Evolutionary conservation across 1,140 invertebrate genomes (phyloP).

Genomic region (Macrosteles quadrilineatus): DNA sequence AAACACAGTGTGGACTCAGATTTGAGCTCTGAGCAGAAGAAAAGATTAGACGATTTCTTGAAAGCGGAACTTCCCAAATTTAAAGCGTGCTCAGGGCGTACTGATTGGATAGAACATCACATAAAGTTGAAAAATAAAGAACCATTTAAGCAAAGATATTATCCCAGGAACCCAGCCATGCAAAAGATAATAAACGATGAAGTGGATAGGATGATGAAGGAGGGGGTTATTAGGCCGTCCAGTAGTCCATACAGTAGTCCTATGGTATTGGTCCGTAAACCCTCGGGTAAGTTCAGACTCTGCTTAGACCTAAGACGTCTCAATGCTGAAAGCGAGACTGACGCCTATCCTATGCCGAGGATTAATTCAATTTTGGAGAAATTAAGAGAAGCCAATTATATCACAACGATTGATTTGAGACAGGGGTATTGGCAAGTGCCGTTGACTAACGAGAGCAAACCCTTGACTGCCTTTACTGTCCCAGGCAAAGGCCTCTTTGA

Average conservation of each 20-base stretch:
- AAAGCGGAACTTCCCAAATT: no score
- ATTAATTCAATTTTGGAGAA: constrained; percentile 45
- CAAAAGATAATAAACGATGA: constrained; percentile 38
- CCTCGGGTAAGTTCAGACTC: constrained; percentile 51
- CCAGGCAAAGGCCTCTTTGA: no score
- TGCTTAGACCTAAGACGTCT: constrained; percentile 53
- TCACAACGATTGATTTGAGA: constrained; percentile 45
- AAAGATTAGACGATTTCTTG: no score
- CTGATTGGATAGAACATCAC: no score
- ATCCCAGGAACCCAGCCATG: background rate
- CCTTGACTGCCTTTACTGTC: constrained; percentile 36
- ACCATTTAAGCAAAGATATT: background rate
- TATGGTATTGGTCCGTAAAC: constrained; percentile 42
- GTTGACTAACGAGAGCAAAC: background rate
- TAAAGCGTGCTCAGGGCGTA: no score
- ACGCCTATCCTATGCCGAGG: constrained; percentile 42
- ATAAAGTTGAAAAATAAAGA: no score
- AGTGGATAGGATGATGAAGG: constrained; percentile 43
- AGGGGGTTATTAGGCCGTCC: constrained; percentile 50
- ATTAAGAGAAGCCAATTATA: constrained; percentile 43
- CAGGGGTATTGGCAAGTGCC: no score
- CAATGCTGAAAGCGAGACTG: constrained; percentile 49
- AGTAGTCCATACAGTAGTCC: constrained; percentile 52
- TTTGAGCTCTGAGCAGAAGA: no score
- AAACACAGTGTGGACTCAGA: no score